Conservation (phyloP, 64 coral and sea anemone species). For the Actinia equina region DNA sequence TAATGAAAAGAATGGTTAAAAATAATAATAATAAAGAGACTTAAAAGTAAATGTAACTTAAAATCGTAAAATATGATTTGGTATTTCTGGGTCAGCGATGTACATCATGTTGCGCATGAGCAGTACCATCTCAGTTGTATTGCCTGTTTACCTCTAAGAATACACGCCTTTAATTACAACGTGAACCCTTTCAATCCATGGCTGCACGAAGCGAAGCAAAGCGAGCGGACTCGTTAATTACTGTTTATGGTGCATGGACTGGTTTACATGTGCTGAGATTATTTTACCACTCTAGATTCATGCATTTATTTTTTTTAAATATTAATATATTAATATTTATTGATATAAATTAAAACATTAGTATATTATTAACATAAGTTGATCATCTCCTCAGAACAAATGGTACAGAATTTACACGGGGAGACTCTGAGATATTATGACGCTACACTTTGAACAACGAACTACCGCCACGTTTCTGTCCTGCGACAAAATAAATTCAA, state of each 20-base stretch:
- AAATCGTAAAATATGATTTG: neutral
- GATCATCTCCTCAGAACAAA: conserved; percentile 9
- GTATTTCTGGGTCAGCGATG: conserved; percentile 2
- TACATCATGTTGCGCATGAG: conserved; percentile 8
- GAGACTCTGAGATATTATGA: neutral
- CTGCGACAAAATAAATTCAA: too few species aligned
- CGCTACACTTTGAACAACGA: neutral
- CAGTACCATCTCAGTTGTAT: neutral
- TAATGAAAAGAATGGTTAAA: neutral
- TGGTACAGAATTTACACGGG: neutral
- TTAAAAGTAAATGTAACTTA: neutral
- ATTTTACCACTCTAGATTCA: neutral
- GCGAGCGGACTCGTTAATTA: neutral
- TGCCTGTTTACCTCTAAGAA: neutral
- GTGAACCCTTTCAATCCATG: neutral
- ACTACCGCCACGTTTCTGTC: neutral
- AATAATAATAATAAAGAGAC: neutral
- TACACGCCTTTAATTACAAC: neutral
- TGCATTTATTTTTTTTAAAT: neutral
- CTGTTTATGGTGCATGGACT: neutral
- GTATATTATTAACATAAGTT: neutral
- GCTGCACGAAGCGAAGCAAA: neutral
- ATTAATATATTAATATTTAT: neutral
- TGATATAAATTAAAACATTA: neutral
- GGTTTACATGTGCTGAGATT: neutral